Evolutionary conservation across 2,797 vertebrate genomes (phyloP), one percentile per base, ranked within the genome.

Genomic region (Meriones psammophilus): DNA sequence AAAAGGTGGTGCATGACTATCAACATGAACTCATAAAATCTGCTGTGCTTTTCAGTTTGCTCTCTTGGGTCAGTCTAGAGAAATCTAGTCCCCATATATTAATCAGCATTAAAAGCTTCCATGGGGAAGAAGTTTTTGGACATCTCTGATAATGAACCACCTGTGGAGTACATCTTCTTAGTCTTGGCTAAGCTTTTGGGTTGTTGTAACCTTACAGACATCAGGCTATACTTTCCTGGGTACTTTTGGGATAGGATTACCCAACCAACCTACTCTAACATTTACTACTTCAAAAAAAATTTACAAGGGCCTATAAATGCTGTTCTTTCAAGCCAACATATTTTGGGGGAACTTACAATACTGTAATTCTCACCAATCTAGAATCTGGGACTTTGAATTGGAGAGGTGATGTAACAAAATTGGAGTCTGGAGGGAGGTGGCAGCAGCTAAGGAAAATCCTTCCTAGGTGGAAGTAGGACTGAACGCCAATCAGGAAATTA

Each of bases 11-110:
- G 33, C 60, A 26, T 79, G 39, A 83, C 28, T 94, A 91, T 89
- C 39, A 91, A 33, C 78, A 83, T 30, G 73, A 94, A 77, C 56
- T 77, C 64, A 56, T 58, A 79, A 62, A 86, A 93, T 58, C 3
- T 7, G 39, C 64, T 58, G 12, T 0, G n/a, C 5, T 69, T 79
- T 93, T n/a, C 10, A 79, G 12, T 30, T 56, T 77, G 14, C 24
- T 91, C 13, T 62, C 33, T 91, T 71, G 24, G 50, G 46, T 85
- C 42, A 28, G 28, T 66, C 54, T 81, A 9, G 28, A 5, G 76
- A 88, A 81, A 93, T 33, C 20, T 24, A 74, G 69, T 8, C 30
- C 24, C 46, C 68, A 24, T 81, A 36, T 46, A n/a, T 42, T 50
- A 60, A 14, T 62, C 26, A 81, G 28, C 0, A 20, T 28, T 17